Base-by-base conservation (phyloP, 1,140 invertebrate genomes). In the Drosophila equinoxialis region DNA sequence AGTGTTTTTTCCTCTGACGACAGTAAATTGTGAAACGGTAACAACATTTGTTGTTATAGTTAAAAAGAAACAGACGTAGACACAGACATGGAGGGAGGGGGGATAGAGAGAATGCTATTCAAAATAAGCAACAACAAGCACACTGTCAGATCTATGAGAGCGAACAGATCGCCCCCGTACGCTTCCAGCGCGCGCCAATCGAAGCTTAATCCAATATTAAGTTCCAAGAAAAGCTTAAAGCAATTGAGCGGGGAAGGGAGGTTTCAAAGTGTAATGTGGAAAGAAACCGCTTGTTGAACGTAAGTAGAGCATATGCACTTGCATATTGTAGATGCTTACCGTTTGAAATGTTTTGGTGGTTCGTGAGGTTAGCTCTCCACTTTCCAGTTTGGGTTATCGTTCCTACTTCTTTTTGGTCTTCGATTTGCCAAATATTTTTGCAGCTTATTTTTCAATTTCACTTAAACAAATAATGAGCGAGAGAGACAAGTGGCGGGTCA, bases 311-410 rank as follows among this genome's bases (percentile, higher is more conserved):
- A 70, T 48, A 37, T 48, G 45, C 17, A 48, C 45, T 17, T 23
- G 45, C 17, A 51, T 17, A 1, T 17, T 67, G 81, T 74, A 71
- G 71, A 71, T 55, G 69, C 82, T 73, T 85, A 85, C 82, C 82
- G 82, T 85, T 85, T 85, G 61, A 68, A 72, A 61, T 81, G 59
- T 35, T 68, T n/a, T 74, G 20, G 45, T 51, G 37, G 54, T 65
- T 69, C 66, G 68, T 78, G 41, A 68, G 74, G 79, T 81, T 85
- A 68, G 35, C 35, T 64, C 41, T 26, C 60, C 41, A 58, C 45
- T 63, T 60, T 68, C n/a, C 41, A 68, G 54, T 74, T 42, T 57
- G 8, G 41, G 42, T 67, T 66, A 42, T 66, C 64, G 54, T 58
- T 51, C 58, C 48, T 14, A 41, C 20, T 35, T 65, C 37, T 23